Conservation (phyloP, 2,888 invertebrate genomes). For the Stomorhina lunata region DNA sequence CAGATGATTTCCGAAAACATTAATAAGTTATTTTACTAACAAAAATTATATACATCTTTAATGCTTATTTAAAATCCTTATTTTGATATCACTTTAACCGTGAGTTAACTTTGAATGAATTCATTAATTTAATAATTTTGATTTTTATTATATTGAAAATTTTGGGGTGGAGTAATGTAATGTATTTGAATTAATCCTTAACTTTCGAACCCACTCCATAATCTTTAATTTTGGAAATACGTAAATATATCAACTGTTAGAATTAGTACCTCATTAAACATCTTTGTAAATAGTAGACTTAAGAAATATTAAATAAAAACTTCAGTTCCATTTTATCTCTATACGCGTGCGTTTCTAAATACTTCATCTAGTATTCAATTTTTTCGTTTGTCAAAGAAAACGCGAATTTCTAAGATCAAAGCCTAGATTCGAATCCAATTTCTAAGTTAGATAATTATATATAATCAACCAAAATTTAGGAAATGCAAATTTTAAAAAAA, state of each 20-base stretch:
- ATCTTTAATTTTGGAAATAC: no score
- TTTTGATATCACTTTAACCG: not conserved
- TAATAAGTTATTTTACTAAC: not conserved
- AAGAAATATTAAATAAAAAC: no score
- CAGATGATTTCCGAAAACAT: conserved; percentile 18
- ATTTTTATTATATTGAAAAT: not conserved
- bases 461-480: not conserved
- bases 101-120: not conserved
- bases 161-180: conserved; percentile 29
- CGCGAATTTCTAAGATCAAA: not conserved
- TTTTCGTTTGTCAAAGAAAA: not conserved
- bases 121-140: not conserved
- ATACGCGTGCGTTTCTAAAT: no score
- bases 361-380: not conserved
- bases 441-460: not conserved
- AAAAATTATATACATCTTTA: not conserved
- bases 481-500: conserved; percentile 4
- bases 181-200: no score
- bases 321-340: no score
- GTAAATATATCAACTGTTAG: no score
- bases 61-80: not conserved
- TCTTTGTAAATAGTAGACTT: no score
- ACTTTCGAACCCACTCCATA: no score
- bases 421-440: not conserved
- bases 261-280: no score